Evolutionary conservation across 1,140 invertebrate genomes (phyloP), one percentile per base, ranked within the genome.

Genomic region (Drosophila quadrilineata): DNA sequence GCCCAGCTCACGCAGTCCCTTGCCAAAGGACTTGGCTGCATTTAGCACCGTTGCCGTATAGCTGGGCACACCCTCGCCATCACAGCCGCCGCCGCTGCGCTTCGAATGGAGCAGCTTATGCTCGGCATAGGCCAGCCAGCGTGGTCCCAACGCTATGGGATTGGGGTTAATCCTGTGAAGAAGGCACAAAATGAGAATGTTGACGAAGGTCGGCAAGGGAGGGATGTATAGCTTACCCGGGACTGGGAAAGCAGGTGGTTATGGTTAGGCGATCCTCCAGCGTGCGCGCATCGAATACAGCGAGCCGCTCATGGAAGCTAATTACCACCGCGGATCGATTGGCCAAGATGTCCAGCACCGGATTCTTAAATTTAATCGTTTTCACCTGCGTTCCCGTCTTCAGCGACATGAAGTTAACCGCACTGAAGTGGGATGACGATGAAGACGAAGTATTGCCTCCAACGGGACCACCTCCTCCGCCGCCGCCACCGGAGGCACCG

Each of bases 41-140:
- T 98, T 97, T 9, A 99, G 92, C 38, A 99, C 95, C 0, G 97
- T 98, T 0, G 98, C 97, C 45, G 97, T 98, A 86, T 99, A 99
- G 72, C 97, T 98, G 77, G 96, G 94, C 6, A 95, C 91, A n/a
- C 92, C 92, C 80, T 93, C 92, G 26, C 91, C 93, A 89, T 95
- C 94, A 89, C 94, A 94, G 2, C 97, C 97, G 2, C 97, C 97
- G 82, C 94, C 95, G 88, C 96, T 97, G 75, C 96, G 93, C 88
- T 96, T 95, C 0, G 94, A 92, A 3, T 95, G 93, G 48, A 96
- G 91, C 22, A 98, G 87, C 90, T 96, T 94, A 73, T 95, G 95
- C 88, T 98, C 97, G 65, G 96, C 95, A 84, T 95, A 95, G 0
- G 94, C 94, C 21, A 95, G 87, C 94, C 94, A 95, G 67, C 95